Evolutionary conservation across 2,888 invertebrate species (phyloP).

Genomic region (Calameuta idolon): DNA sequence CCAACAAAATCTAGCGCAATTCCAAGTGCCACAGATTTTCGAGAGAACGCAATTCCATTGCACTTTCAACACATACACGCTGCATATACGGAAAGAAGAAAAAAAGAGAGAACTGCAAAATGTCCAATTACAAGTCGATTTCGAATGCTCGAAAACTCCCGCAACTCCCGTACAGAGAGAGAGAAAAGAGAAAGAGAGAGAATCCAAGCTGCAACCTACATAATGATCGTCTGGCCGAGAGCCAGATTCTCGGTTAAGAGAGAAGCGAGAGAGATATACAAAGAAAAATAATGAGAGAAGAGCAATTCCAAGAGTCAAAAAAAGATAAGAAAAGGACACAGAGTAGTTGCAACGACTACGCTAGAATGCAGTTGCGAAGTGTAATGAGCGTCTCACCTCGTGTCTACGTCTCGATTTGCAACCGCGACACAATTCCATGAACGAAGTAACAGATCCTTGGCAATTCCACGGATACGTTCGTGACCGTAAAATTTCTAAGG

Average conservation of each 20-base stretch:
- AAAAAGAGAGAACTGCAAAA: conserved; percentile 19
- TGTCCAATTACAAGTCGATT: conserved; percentile 34
- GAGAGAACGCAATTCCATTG: neutral
- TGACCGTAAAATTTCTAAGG: neutral
- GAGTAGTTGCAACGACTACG: neutral
- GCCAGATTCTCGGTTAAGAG: conserved; percentile 23
- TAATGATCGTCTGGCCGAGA: conserved; percentile 36
- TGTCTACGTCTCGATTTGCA: neutral
- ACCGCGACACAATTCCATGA: neutral
- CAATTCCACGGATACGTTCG: neutral
- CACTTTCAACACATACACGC: neutral
- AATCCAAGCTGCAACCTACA: neutral
- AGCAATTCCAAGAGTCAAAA: neutral
- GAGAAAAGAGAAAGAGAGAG: neutral
- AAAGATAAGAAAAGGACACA: neutral
- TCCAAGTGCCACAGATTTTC: neutral
- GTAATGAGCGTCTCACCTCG: neutral
- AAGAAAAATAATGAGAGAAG: neutral
- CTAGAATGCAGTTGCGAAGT: neutral
- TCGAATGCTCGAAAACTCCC: conserved; percentile 13
- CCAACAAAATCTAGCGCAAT: neutral
- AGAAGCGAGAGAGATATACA: neutral
- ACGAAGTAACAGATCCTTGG: neutral
- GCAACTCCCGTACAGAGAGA: neutral
- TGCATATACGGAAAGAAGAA: neutral